Conservation (phyloP, 2,888 invertebrate genomes). For the Heliothis peltigera region DNA sequence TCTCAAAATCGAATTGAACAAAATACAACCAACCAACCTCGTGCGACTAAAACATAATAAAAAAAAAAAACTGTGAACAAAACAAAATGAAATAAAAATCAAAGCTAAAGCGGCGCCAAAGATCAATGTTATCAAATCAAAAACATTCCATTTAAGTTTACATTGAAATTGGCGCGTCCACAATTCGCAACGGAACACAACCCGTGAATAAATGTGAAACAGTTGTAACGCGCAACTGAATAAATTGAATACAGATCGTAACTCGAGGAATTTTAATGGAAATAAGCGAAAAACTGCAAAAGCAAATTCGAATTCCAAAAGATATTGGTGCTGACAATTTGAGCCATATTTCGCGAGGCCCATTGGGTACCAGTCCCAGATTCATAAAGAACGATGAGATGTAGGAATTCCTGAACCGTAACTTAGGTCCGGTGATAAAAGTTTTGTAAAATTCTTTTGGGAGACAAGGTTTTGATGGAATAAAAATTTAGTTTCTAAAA, state of each 20-base stretch:
- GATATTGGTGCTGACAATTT: constrained; percentile 68
- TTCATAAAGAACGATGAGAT: constrained; percentile 56
- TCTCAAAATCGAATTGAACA: background rate
- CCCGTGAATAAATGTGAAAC: constrained; percentile 66
- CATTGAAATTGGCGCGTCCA: constrained; percentile 64
- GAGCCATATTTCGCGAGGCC: constrained; percentile 65
- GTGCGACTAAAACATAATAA: constrained; percentile 8
- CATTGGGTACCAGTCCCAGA: constrained; percentile 36
- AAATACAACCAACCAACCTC: background rate
- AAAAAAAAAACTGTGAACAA: constrained; percentile 3
- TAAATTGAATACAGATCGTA: constrained; percentile 77
- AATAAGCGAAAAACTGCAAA: constrained; percentile 73
- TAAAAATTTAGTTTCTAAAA: constrained; percentile 30
- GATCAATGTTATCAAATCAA: constrained; percentile 52
- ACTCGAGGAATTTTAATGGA: constrained; percentile 77
- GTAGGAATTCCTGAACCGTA: constrained; percentile 47
- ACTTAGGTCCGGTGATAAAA: constrained; percentile 52
- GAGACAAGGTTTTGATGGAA: constrained; percentile 34
- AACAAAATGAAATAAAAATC: constrained; percentile 2
- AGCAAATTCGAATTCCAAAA: constrained; percentile 72
- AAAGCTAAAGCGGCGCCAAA: constrained; percentile 12
- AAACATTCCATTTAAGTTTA: constrained; percentile 66
- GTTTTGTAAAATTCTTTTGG: constrained; percentile 52
- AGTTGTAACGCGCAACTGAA: constrained; percentile 69
- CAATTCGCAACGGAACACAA: constrained; percentile 59